Conservation (phyloP, 2,888 invertebrate genomes). For the Aleiodes testaceus region DNA sequence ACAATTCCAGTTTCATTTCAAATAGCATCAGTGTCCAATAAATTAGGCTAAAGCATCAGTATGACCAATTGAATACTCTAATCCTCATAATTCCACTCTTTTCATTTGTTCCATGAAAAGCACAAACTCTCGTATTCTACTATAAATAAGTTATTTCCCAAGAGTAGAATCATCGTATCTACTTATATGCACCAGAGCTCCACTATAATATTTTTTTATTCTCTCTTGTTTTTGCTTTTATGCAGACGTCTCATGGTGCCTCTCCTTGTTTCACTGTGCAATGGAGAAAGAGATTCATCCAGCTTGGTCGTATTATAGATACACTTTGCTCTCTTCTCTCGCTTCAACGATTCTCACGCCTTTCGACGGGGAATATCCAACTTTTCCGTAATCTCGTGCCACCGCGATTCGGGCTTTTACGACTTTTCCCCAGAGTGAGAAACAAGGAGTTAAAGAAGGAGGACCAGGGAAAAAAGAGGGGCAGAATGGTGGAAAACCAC, state of each 20-base stretch:
- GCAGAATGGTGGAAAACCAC: constrained; percentile 28
- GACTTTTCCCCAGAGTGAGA: constrained; percentile 36
- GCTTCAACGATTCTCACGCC: neutral
- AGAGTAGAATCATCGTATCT: constrained; percentile 16
- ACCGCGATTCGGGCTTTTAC: constrained; percentile 44
- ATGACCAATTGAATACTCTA: too few species aligned
- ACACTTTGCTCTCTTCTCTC: constrained; percentile 5
- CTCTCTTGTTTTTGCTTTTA: neutral
- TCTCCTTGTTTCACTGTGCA: constrained; percentile 8
- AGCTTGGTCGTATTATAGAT: constrained; percentile 7
- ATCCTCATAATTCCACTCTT: too few species aligned
- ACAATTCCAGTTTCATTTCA: constrained; percentile 52
- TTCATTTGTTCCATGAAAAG: too few species aligned
- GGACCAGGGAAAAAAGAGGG: neutral
- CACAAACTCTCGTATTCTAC: neutral
- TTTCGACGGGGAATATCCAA: constrained; percentile 39
- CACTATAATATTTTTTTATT: neutral
- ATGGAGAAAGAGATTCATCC: constrained; percentile 22
- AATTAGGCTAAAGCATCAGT: neutral
- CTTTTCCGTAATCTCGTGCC: constrained; percentile 44
- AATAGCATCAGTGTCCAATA: neutral
- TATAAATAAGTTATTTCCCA: constrained; percentile 30
- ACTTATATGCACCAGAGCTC: neutral
- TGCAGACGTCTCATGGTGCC: neutral
- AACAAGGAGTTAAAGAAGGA: constrained; percentile 24